Evolutionary conservation across 2,888 invertebrate species (phyloP), one percentile per base, ranked within the genome.

Genomic region (Volucella bombylans): DNA sequence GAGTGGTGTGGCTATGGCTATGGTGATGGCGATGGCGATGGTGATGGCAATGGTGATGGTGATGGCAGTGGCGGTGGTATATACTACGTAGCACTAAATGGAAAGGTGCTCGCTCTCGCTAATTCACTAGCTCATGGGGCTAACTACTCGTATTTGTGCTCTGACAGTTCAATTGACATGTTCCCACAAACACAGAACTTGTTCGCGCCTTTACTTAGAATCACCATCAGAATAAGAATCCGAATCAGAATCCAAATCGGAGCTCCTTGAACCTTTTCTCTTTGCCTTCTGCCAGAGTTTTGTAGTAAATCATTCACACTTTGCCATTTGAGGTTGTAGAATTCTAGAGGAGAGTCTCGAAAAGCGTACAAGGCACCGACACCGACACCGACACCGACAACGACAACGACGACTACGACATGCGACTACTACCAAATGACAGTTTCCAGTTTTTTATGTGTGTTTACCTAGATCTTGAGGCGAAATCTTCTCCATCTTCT

Each of bases 381-480:
- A 14, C n/a, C n/a, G n/a, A n/a, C n/a, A n/a, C n/a, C n/a, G n/a
- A n/a, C n/a, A n/a, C n/a, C n/a, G n/a, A n/a, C n/a, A n/a, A n/a
- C n/a, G n/a, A n/a, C n/a, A n/a, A n/a, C n/a, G 67, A 43, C 45
- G n/a, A 55, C 15, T 39, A 31, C 31, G 31, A 31, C 31, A 31
- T 31, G 31, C 31, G 31, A 31, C 31, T 31, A 31, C 31, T 18
- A 52, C 52, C 52, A 10, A 15, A 14, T 9, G 45, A 65, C 55
- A 62, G 65, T 39, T 64, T 76, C 68, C 69, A 47, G 68, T 71
- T 69, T 39, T 10, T 65, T 47, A 31, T 31, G 41, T 31, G 41
- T 67, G 80, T 61, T 83, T 74, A 65, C 83, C 79, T 80, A 83
- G 74, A 83, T 80, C 74, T 79, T 59, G 11, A 57, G 39, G 61